Conservation (phyloP, 1,140 invertebrate species). For the Nilaparvata lugens region DNA sequence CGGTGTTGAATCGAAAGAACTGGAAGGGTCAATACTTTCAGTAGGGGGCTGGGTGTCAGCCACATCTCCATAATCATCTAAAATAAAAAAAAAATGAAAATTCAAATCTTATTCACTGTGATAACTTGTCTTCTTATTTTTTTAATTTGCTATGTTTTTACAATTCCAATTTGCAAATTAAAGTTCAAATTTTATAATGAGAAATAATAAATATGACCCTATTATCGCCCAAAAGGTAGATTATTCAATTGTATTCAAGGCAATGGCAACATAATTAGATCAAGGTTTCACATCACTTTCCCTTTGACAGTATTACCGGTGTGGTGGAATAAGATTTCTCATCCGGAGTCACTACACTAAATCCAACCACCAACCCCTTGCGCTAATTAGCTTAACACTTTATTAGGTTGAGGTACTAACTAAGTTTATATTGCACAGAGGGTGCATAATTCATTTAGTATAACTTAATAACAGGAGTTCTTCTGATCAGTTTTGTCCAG, state of each 20-base stretch:
- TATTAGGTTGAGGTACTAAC: constrained; percentile 13
- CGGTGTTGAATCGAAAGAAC: neutral
- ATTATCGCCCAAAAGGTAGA: too few species aligned
- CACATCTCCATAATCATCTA: neutral
- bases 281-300: neutral
- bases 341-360: neutral
- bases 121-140: too few species aligned
- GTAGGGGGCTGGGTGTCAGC: neutral
- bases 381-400: constrained; percentile 12
- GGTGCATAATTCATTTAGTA: constrained; percentile 15
- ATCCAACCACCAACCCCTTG: neutral
- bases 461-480: constrained; percentile 11
- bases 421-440: constrained; percentile 14
- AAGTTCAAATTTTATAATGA: too few species aligned
- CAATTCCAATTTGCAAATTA: too few species aligned
- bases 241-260: too few species aligned
- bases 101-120: too few species aligned
- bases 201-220: too few species aligned
- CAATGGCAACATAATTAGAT: too few species aligned
- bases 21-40: neutral
- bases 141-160: too few species aligned
- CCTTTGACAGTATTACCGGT: neutral
- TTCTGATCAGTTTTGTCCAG: constrained; percentile 10
- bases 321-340: neutral
- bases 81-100: neutral